These are phyloP conservation scores for Narcine bancroftii DNA, from an alignment of 2,113 vertebrate species.

Conservation along the genomic window DNA sequence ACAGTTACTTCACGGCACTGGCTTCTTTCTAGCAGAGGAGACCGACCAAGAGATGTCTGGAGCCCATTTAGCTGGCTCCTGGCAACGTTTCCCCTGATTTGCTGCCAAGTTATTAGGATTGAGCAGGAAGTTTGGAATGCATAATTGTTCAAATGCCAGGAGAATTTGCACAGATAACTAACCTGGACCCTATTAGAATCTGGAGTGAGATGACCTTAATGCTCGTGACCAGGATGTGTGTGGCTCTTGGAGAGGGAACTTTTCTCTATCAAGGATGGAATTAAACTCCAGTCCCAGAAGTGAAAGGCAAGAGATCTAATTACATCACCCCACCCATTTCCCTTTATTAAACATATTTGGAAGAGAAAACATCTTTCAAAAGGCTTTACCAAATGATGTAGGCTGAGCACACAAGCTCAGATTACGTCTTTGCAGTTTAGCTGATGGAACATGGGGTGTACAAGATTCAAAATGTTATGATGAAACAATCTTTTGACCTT, in stretches of 20 bases:
- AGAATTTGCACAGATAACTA: neutral
- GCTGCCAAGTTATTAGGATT: constrained; percentile 15
- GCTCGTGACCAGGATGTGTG: neutral
- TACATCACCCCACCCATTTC: neutral
- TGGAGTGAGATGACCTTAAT: neutral
- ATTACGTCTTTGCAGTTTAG: neutral
- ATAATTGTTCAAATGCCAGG: neutral
- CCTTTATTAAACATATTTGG: neutral
- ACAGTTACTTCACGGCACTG: neutral
- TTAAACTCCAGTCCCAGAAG: neutral
- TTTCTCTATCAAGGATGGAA: neutral
- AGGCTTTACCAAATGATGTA: neutral
- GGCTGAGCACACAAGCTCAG: neutral
- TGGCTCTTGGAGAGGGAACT: neutral
- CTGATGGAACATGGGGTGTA: neutral
- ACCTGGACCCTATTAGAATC: neutral
- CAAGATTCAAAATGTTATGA: neutral
- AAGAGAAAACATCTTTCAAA: neutral
- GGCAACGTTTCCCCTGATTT: neutral
- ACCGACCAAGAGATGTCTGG: neutral
- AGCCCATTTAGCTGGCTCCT: neutral
- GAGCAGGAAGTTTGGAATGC: constrained; percentile 8
- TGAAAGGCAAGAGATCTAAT: neutral
- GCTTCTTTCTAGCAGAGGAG: neutral
- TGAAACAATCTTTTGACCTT: neutral